Base-by-base conservation (phyloP, 53 echinoderm and acorn worm genomes). In the Holothuria leucospilota region DNA sequence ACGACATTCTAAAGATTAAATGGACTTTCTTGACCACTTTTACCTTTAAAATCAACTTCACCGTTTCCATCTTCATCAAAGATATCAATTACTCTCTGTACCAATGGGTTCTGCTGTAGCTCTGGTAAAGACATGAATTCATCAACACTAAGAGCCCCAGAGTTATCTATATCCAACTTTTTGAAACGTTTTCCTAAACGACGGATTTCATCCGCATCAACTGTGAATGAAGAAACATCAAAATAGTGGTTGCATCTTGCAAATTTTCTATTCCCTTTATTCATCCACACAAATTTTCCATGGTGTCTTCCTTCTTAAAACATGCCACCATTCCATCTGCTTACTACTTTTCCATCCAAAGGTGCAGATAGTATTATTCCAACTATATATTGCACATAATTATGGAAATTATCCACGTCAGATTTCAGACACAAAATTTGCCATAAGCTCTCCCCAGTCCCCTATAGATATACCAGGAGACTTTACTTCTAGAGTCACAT, bases 41-140 rank as follows among this genome's bases (percentile, higher is more conserved):
- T 86, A 97, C 98, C 98, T 97, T 97, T 97, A 79, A 97, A 97
- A 82, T 97, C 98, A 68, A 97, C 98, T 86, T 95, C 98, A 38
- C 98, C 98, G 25, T 97, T 97, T 28, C 95, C 95, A 68, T 97
- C 98, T 86, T 93, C 94, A 59, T 97, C 98, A 93, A 97, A 97
- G 89, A 97, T 97, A 74, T 97, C 98, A 61, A 97, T 97, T 63
- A 97, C 98, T 81, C 98, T 93, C 64, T 95, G 95, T 29, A 97
- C 95, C 78, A 95, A 83, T 51, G 95, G 98, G 72, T 97, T 97
- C 88, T 97, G 98, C 84, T 97, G 95, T 7, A 97, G 87, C 85
- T 97, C 98, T 61, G 95, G 98, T 80, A 97, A 81, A 16, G 98
- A 97, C 98, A 97, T 97, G 78, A 97, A 97, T 82, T 97, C 98